Evolutionary conservation across 2,888 invertebrate genomes (phyloP).

Genomic region (Latrodectus hesperus): DNA sequence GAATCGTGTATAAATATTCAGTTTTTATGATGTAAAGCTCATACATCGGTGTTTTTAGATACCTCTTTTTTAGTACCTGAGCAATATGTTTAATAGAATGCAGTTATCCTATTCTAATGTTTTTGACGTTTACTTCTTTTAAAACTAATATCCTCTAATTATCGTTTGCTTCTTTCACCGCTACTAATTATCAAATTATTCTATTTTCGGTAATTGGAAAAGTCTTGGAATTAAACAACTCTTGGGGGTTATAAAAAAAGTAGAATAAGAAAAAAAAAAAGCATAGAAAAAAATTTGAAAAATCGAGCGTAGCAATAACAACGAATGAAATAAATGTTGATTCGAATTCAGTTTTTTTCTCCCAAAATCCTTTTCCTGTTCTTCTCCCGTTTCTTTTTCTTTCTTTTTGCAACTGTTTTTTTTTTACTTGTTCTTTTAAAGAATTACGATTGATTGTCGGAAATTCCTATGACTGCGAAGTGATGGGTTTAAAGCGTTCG

Average conservation of each 20-base stretch:
- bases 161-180: conserved; percentile 42
- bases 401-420: conserved; percentile 28
- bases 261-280: conserved; percentile 17
- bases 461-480: conserved; percentile 66
- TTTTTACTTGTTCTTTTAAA: conserved; percentile 56
- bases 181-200: conserved; percentile 68
- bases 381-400: conserved; percentile 25
- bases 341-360: conserved; percentile 42
- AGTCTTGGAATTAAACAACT: conserved; percentile 61
- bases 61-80: conserved; percentile 2
- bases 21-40: not conserved
- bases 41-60: not conserved
- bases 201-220: conserved; percentile 67
- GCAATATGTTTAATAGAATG: conserved; percentile 1
- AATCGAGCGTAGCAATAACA: conserved; percentile 64
- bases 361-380: conserved; percentile 22
- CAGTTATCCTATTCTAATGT: conserved; percentile 1
- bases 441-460: conserved; percentile 66
- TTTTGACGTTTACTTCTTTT: conserved; percentile 53
- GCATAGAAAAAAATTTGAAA: conserved; percentile 37
- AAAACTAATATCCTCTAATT: conserved; percentile 65
- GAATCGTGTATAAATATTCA: not conserved
- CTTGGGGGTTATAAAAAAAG: conserved; percentile 37
- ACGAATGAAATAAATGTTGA: conserved; percentile 64
- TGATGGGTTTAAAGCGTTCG: conserved; percentile 64